These are phyloP conservation scores for Parapsyche elsis DNA, from an alignment of 1,140 invertebrate species.

Conservation along the genomic window DNA sequence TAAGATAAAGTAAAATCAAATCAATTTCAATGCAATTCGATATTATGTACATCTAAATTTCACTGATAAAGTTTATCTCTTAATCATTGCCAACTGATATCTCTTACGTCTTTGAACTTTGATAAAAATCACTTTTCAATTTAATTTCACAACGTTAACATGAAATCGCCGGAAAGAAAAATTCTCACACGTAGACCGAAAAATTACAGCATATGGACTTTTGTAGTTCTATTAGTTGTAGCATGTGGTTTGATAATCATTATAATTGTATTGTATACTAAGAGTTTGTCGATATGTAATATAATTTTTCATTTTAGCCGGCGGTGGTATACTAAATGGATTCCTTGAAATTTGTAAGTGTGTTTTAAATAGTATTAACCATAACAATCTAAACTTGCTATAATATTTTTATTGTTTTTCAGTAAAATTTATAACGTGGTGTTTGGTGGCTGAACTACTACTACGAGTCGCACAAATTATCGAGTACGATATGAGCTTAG, in stretches of 20 bases:
- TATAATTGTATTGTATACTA: not conserved
- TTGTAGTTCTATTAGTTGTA: not conserved
- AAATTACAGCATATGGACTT: conserved; percentile 2
- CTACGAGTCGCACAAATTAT: conserved; percentile 17
- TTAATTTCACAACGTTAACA: too few relatives aligned
- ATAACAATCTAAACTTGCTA: not conserved
- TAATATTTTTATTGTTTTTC: conserved; percentile 16
- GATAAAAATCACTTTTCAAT: too few relatives aligned
- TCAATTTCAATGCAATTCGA: too few relatives aligned
- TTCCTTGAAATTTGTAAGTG: not conserved
- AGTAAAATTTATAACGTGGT: not conserved
- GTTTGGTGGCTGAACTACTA: not conserved
- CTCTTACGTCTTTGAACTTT: too few relatives aligned
- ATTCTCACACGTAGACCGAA: not conserved
- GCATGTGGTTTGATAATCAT: not conserved
- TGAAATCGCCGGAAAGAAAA: too few relatives aligned
- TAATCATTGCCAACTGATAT: too few relatives aligned
- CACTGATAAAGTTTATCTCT: too few relatives aligned
- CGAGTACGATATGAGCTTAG: not conserved
- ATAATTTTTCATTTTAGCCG: not conserved
- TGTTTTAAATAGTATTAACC: not conserved
- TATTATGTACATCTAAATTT: too few relatives aligned
- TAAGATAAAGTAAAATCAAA: too few relatives aligned
- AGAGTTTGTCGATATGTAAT: not conserved
- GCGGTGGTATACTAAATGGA: not conserved